Evolutionary conservation across 2,888 invertebrate species (phyloP).

Genomic region (Lithophane socia): DNA sequence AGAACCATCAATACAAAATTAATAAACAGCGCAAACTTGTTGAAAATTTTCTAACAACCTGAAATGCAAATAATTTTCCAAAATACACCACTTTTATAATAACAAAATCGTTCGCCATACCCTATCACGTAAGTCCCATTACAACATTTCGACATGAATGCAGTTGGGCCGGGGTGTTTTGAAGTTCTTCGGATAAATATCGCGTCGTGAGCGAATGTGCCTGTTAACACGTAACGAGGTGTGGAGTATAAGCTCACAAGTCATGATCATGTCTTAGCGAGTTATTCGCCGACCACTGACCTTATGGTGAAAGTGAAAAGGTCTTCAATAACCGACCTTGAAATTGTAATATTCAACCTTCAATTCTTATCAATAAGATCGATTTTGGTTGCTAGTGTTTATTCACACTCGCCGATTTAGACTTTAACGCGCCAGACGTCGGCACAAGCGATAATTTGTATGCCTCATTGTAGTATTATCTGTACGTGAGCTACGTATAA

Average conservation of each 20-base stretch:
- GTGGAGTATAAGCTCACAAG: constrained; percentile 89
- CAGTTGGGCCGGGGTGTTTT: constrained; percentile 78
- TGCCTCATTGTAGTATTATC: constrained; percentile 89
- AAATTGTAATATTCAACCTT: constrained; percentile 67
- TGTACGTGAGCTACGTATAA: constrained; percentile 87
- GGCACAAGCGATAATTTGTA: constrained; percentile 89
- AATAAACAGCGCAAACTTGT: neutral
- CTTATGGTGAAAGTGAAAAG: constrained; percentile 77
- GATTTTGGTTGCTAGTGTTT: constrained; percentile 53
- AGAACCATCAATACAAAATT: neutral
- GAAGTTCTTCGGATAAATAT: constrained; percentile 88
- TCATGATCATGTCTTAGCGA: constrained; percentile 90
- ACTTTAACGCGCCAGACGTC: constrained; percentile 79
- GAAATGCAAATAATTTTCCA: constrained; percentile 4
- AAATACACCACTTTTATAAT: constrained; percentile 45
- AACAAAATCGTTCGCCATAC: constrained; percentile 60
- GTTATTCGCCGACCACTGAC: constrained; percentile 90
- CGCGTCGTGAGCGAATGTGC: constrained; percentile 89
- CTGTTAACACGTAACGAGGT: constrained; percentile 91
- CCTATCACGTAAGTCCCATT: constrained; percentile 83
- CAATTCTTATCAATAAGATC: constrained; percentile 57
- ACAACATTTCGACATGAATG: constrained; percentile 81
- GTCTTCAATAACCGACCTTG: constrained; percentile 64
- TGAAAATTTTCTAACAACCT: neutral
- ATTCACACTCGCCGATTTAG: constrained; percentile 74